phyloP scores from a whole-genome alignment of 2,888 invertebrate species.

The Chorisops tibialis region DNA sequence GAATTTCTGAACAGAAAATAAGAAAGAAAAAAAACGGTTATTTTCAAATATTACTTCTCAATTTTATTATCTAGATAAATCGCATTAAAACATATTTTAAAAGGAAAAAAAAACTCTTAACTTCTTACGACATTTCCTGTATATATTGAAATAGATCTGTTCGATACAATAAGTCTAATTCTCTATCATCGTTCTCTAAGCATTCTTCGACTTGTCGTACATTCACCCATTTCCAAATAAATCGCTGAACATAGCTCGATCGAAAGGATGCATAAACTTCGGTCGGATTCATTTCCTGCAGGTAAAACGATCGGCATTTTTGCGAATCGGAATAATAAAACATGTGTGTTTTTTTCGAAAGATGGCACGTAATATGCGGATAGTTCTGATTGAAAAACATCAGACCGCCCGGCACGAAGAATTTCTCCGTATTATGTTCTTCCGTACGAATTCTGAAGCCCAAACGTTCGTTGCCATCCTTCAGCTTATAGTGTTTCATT shows the following conservation, averaged over 20 bases:
- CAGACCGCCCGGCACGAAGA: constrained; percentile 50
- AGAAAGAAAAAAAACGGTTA: too few species aligned
- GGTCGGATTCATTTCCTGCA: constrained; percentile 28
- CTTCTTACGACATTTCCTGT: constrained; percentile 1
- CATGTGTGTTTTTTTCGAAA: constrained; percentile 41
- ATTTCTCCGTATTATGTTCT: constrained; percentile 39
- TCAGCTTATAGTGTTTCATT: constrained; percentile 46
- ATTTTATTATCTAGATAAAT: too few species aligned
- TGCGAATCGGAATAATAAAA: constrained; percentile 44
- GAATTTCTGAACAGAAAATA: too few species aligned
- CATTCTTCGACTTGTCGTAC: constrained; percentile 46
- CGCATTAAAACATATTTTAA: too few species aligned
- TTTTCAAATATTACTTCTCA: too few species aligned
- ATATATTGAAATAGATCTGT: constrained; percentile 35
- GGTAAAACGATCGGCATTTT: constrained; percentile 38
- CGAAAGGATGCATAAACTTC: constrained; percentile 47
- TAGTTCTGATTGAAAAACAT: constrained; percentile 46
- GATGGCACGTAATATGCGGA: constrained; percentile 39
- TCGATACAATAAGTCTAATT: constrained; percentile 33
- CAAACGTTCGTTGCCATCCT: constrained; percentile 44
- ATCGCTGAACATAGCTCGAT: constrained; percentile 42
- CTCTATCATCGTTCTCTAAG: constrained; percentile 30
- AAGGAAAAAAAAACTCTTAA: too few species aligned
- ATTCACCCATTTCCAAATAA: constrained; percentile 50
- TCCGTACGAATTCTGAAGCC: constrained; percentile 44